Evolutionary conservation across 2,797 vertebrate species (phyloP).

Genomic region (Rhodeus uyekii): DNA sequence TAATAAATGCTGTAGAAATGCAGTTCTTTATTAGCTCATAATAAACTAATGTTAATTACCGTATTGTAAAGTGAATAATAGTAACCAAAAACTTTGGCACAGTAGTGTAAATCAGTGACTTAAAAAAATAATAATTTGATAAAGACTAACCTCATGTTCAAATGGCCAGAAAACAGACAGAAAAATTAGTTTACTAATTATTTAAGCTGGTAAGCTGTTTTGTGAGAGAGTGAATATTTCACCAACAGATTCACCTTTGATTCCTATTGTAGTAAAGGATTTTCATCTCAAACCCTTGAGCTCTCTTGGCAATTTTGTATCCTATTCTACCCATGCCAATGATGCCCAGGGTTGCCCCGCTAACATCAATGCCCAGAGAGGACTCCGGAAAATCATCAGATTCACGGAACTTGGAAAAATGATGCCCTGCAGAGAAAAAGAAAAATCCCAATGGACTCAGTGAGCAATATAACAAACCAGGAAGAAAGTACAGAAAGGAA

Average conservation of each 20-base stretch:
- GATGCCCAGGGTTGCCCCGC: slow-evolving; percentile 77
- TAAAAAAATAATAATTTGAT: no score
- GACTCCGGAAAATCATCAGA: slow-evolving; percentile 60
- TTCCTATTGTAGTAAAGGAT: slow-evolving; percentile 82
- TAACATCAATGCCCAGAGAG: slow-evolving; percentile 73
- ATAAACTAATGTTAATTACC: no score
- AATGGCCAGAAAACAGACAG: background rate
- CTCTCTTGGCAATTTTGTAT: slow-evolving; percentile 78
- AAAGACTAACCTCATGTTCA: background rate
- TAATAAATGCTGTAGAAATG: no score
- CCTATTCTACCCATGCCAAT: slow-evolving; percentile 82
- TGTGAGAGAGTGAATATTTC: background rate
- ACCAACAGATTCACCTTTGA: slow-evolving; percentile 69
- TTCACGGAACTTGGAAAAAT: slow-evolving; percentile 66
- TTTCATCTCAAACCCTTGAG: slow-evolving; percentile 81
- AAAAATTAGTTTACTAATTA: background rate
- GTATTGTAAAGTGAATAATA: no score
- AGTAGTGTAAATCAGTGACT: no score
- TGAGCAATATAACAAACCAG: background rate
- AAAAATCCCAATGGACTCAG: background rate
- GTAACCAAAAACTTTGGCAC: no score
- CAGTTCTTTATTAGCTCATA: no score
- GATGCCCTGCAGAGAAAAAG: slow-evolving; percentile 65
- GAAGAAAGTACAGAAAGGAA: background rate
- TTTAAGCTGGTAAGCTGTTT: background rate